phyloP scores from a whole-genome alignment of 2,888 invertebrate species.

The Lottia scabra region DNA sequence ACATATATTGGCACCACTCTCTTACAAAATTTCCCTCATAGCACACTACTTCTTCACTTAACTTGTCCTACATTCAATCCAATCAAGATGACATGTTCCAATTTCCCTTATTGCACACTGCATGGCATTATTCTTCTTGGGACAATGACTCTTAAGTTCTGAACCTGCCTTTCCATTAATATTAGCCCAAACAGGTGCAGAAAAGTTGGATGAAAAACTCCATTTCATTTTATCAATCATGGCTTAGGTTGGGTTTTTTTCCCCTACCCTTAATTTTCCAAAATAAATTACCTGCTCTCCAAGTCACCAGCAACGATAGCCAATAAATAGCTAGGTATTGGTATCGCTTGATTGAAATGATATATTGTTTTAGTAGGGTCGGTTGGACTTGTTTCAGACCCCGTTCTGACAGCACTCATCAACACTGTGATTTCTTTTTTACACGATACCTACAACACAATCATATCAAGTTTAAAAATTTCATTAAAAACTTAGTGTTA shows the following conservation, averaged over 20 bases:
- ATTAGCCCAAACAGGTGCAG: too few relatives aligned
- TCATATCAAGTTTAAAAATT: too few relatives aligned
- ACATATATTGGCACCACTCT: background rate
- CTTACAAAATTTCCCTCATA: background rate
- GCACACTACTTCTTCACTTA: background rate
- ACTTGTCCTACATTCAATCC: too few relatives aligned
- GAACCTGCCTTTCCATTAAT: too few relatives aligned
- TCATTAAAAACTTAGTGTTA: too few relatives aligned
- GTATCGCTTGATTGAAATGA: constrained; percentile 77
- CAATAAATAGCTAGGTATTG: constrained; percentile 89
- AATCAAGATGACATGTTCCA: too few relatives aligned
- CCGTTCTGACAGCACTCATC: constrained; percentile 85
- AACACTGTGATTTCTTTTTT: constrained; percentile 82
- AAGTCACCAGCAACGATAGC: constrained; percentile 90
- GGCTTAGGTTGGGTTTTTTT: too few relatives aligned
- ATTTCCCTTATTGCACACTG: too few relatives aligned
- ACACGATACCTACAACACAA: constrained; percentile 75
- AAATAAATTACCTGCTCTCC: constrained; percentile 66
- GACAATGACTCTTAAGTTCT: too few relatives aligned
- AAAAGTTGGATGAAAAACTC: too few relatives aligned
- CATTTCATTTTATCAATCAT: too few relatives aligned
- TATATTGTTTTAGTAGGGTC: constrained; percentile 70
- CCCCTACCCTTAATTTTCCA: background rate
- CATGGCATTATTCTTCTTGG: too few relatives aligned
- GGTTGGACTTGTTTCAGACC: constrained; percentile 36